Evolutionary conservation across 1,140 invertebrate species (phyloP).

Genomic region (Hydropsyche tenuis): DNA sequence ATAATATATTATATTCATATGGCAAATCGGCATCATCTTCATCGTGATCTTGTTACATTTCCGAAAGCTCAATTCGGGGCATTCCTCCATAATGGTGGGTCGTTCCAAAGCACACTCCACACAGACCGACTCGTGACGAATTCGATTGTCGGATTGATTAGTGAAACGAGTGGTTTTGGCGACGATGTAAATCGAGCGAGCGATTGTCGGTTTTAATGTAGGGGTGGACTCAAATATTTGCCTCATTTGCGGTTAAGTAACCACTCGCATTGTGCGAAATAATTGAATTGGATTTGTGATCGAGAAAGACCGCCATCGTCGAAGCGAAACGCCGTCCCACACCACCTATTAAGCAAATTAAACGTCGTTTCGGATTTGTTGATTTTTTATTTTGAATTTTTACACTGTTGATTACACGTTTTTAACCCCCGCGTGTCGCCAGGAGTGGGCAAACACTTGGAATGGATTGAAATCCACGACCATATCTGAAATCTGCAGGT

Average conservation of each 20-base stretch:
- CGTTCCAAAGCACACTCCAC: too few species aligned
- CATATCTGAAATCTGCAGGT: too few species aligned
- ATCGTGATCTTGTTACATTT: too few species aligned
- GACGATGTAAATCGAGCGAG: conserved; percentile 15
- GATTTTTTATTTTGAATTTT: too few species aligned
- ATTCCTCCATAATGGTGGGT: too few species aligned
- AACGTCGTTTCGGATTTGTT: not conserved
- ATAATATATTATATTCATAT: too few species aligned
- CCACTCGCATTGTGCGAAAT: conserved; percentile 15
- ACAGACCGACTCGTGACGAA: not conserved
- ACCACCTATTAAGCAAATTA: conserved; percentile 21
- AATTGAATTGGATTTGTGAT: conserved; percentile 24
- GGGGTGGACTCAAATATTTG: conserved; percentile 16
- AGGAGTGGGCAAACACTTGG: too few species aligned
- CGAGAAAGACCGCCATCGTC: not conserved
- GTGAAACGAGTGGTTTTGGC: not conserved
- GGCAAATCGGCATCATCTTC: too few species aligned
- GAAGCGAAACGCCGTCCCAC: not conserved
- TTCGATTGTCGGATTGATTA: not conserved
- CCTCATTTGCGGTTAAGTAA: conserved; percentile 28
- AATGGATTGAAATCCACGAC: too few species aligned
- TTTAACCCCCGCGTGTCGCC: too few species aligned
- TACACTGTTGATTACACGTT: too few species aligned
- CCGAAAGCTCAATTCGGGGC: too few species aligned
- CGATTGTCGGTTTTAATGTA: conserved; percentile 10